A percentile compares a stretch with the other conserved stretches of the same genome.
Evolutionary conservation across 2,113 vertebrate genomes (phyloP).

Genomic region (Proterorhinus semilunaris): DNA sequence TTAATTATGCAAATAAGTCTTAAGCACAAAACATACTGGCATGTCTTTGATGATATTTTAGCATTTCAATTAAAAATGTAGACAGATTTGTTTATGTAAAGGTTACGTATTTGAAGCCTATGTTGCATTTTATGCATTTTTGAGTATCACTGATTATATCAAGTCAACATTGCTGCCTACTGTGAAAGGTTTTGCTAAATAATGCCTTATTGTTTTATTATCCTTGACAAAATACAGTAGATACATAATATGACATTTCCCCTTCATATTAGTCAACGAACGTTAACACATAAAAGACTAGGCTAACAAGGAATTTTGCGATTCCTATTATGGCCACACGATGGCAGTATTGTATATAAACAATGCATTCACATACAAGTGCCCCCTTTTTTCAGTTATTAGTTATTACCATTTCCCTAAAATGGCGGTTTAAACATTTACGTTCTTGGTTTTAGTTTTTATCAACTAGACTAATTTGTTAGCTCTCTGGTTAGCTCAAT

Average conservation of each 20-base stretch:
- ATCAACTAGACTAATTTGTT: too few relatives aligned
- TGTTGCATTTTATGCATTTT: too few relatives aligned
- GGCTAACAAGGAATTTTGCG: not conserved
- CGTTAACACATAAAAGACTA: not conserved
- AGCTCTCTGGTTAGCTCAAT: too few relatives aligned
- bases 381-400: too few relatives aligned
- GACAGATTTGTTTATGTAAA: not conserved
- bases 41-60: not conserved
- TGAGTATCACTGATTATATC: too few relatives aligned
- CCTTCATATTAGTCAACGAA: not conserved
- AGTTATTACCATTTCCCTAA: too few relatives aligned
- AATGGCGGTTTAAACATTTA: too few relatives aligned
- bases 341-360: not conserved
- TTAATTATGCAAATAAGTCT: not conserved
- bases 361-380: too few relatives aligned
- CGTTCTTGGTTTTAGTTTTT: too few relatives aligned
- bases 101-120: not conserved
- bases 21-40: too few relatives aligned
- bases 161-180: too few relatives aligned
- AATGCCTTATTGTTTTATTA: not conserved
- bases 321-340: conserved; percentile 10
- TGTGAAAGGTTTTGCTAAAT: not conserved
- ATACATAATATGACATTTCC: not conserved
- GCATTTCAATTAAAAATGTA: not conserved
- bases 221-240: not conserved